phyloP scores from a whole-genome alignment of 2,797 vertebrate species.

The Sylvilagus floridanus region DNA sequence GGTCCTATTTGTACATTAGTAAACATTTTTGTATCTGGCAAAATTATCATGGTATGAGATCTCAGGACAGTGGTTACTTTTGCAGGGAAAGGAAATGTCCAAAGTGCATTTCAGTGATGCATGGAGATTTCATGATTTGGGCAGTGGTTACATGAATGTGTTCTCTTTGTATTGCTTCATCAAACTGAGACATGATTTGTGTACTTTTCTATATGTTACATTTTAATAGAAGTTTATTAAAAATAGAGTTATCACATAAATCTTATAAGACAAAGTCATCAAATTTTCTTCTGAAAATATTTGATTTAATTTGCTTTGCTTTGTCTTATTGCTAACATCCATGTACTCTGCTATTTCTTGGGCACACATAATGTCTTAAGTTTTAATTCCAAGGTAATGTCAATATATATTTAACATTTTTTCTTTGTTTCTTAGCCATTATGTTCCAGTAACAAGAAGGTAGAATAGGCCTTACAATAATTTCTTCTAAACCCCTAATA shows the following conservation, averaged over 20 bases:
- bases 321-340: neutral
- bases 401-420: neutral
- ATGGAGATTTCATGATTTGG: neutral
- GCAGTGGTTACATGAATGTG: neutral
- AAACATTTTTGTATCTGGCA: too few relatives aligned
- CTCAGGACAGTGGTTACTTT: neutral
- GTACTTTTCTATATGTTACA: neutral
- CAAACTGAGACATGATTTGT: neutral
- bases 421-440: neutral
- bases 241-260: neutral
- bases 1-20: neutral
- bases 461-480: conserved; percentile 32
- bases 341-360: neutral
- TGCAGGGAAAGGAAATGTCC: neutral
- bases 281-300: neutral
- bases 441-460: conserved; percentile 19
- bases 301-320: neutral
- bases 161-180: neutral
- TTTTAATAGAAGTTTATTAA: neutral
- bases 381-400: neutral
- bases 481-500: conserved; percentile 38
- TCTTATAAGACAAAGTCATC: neutral
- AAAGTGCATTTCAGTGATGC: neutral
- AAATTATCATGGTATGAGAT: neutral
- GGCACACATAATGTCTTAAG: neutral